phyloP scores from a whole-genome alignment of 2,113 vertebrate species.

The Nothoprocta perdicaria region DNA sequence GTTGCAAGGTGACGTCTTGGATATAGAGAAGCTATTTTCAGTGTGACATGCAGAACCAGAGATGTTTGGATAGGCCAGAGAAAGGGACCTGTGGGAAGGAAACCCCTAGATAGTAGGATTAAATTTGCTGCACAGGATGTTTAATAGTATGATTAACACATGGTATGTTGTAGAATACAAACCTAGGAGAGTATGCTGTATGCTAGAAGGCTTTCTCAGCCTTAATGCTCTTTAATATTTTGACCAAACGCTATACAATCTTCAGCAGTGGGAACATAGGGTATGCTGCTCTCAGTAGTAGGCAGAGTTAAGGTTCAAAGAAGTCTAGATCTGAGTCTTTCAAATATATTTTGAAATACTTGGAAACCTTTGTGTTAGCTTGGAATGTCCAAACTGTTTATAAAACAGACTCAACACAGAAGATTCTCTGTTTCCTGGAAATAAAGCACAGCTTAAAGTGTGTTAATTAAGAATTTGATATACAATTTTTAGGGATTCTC shows the following conservation, averaged over 20 bases:
- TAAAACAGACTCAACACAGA: slow-evolving; percentile 32
- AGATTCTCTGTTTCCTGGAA: slow-evolving; percentile 26
- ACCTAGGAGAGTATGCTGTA: background rate
- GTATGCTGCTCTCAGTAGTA: background rate
- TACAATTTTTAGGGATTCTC: slow-evolving; percentile 64
- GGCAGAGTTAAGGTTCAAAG: background rate
- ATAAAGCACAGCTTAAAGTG: slow-evolving; percentile 37
- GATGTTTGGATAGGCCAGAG: background rate
- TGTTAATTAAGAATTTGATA: slow-evolving; percentile 58
- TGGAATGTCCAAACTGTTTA: slow-evolving; percentile 58
- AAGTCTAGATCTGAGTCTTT: background rate
- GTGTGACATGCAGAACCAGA: background rate
- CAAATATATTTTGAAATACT: slow-evolving; percentile 20
- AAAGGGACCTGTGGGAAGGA: background rate
- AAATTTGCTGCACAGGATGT: background rate
- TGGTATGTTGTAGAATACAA: background rate
- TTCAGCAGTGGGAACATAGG: background rate
- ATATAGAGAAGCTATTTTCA: background rate
- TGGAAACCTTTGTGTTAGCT: slow-evolving; percentile 43
- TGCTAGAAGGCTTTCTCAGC: slow-evolving; percentile 1
- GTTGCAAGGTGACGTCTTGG: background rate
- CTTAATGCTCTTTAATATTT: background rate
- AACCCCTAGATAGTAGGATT: background rate
- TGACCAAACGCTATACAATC: background rate
- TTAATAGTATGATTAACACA: background rate